phyloP scores from a whole-genome alignment of 2,888 invertebrate genomes.

The Macrophya alboannulata region DNA sequence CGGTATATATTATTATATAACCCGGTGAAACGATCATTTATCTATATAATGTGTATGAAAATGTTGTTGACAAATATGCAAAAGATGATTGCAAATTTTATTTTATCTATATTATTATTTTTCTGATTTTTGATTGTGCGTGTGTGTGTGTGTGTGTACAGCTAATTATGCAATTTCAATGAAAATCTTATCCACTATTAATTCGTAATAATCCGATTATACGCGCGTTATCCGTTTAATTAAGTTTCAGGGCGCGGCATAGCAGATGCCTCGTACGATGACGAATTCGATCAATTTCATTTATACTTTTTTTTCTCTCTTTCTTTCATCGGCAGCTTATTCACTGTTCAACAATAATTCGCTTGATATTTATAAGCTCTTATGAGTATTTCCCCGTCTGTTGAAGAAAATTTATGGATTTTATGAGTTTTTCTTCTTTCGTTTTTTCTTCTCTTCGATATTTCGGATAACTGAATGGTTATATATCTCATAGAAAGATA shows the following conservation, averaged over 20 bases:
- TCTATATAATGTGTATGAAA: background rate
- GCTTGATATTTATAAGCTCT: background rate
- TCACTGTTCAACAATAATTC: background rate
- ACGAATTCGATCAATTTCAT: background rate
- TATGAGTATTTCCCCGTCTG: background rate
- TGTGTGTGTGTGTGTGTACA: background rate
- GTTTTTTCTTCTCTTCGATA: background rate
- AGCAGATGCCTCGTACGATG: background rate
- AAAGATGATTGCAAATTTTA: background rate
- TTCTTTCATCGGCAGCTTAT: background rate
- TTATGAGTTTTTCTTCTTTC: background rate
- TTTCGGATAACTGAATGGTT: background rate
- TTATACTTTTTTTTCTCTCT: no score
- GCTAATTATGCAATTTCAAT: conserved; percentile 24
- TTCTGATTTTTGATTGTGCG: background rate
- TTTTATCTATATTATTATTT: background rate
- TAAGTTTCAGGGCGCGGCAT: background rate
- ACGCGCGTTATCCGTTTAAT: conserved; percentile 32
- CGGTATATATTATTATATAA: background rate
- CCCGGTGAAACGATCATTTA: background rate
- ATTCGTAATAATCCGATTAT: conserved; percentile 27
- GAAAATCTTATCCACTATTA: conserved; percentile 5
- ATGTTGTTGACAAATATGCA: background rate
- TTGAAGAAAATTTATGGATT: no score
- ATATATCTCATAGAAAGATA: background rate